These are phyloP conservation scores for Thereva nobilitata DNA, from an alignment of 2,888 invertebrate species.

Conservation along the genomic window DNA sequence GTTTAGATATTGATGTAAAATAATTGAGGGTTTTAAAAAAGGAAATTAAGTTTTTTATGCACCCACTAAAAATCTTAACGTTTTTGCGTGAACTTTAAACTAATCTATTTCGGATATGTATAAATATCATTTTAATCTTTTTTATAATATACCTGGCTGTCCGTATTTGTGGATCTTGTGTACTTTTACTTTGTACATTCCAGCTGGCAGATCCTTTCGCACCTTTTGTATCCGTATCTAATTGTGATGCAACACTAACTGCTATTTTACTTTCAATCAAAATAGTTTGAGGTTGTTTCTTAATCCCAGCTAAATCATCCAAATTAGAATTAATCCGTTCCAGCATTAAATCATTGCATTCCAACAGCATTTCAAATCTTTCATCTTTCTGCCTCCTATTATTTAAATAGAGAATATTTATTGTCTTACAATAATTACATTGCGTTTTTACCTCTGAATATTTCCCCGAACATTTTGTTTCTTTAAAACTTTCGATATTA, in stretches of 20 bases:
- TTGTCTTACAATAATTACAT: not conserved
- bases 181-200: slow-evolving; percentile 59
- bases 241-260: not conserved
- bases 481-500: slow-evolving; percentile 63
- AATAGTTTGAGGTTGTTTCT: slow-evolving; percentile 61
- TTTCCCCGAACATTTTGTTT: slow-evolving; percentile 63
- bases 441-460: slow-evolving; percentile 57
- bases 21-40: too few relatives aligned
- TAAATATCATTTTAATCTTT: too few relatives aligned
- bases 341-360: slow-evolving; percentile 80
- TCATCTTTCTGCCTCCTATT: slow-evolving; percentile 63
- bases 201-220: slow-evolving; percentile 61
- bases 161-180: not conserved
- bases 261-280: slow-evolving; percentile 52
- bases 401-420: slow-evolving; percentile 2
- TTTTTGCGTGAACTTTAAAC: too few relatives aligned
- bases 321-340: slow-evolving; percentile 78
- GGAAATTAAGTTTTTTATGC: too few relatives aligned
- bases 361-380: slow-evolving; percentile 75
- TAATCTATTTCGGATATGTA: too few relatives aligned
- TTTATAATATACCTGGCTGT: slow-evolving; percentile 6
- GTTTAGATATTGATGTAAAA: too few relatives aligned
- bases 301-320: slow-evolving; percentile 69
- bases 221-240: not conserved
- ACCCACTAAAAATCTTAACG: too few relatives aligned